Base-by-base conservation (phyloP, 2,113 vertebrate genomes). In the Ranitomeya variabilis region DNA sequence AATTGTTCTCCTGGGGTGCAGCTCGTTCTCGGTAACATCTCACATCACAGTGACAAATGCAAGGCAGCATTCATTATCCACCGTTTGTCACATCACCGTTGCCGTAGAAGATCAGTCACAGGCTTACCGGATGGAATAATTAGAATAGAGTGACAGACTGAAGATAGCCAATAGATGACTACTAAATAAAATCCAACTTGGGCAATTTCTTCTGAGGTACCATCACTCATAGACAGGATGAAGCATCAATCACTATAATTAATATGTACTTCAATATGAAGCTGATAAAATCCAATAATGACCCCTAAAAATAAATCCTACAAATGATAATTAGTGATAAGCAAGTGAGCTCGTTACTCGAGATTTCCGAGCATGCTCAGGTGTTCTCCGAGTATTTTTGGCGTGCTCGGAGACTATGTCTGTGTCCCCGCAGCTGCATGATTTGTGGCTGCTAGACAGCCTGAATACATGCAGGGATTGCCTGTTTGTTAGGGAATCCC, bases 1-100 rank as follows among this genome's bases (percentile, higher is more conserved):
- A 88, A 88, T 88, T 88, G 79, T 79, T 64, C 87, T 74, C 87
- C 54, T 21, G 79, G 79, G 67, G 57, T 62, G 52, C 14, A 31
- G 60, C 78, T 55, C 2, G 37, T 69, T 57, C 67, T 45, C 10
- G 19, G 45, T 37, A 69, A 67, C 52, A 37, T 81, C 57, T 87
- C 77, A 69, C 78, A 87, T 60, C 26, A 37, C 23, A n/a, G 51
- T 80, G 78, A 57, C 77, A 80, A 80, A 69, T 81, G 64, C 78
- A 55, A 23, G 69, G 69, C 78, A 87, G 14, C 78, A 87, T 87
- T 80, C 60, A 80, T 52, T 80, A 77, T 62, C 26, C 54, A 9
- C 60, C 69, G 21, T 19, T 55, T 57, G 86, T 60, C 55, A 76
- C 66, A 60, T 85, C 73, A 76, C 16, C 6, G 14, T 23, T 26